Conservation (phyloP, 1,140 invertebrate species). For the Orchestia grillus region DNA sequence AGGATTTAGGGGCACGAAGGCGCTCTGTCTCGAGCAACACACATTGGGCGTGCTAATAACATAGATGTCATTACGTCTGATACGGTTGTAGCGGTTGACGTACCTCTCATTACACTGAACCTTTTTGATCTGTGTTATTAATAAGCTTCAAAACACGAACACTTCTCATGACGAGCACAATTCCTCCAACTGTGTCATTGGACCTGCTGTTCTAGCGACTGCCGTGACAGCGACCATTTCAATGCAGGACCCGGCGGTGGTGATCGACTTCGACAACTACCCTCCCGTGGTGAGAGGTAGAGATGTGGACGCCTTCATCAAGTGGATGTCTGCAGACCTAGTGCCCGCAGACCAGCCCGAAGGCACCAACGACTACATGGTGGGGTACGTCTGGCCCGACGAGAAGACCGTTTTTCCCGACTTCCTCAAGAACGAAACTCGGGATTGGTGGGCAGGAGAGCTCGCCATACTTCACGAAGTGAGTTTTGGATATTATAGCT, state of each 20-base stretch:
- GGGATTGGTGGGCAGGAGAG: slow-evolving; percentile 67
- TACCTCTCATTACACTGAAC: too few relatives aligned
- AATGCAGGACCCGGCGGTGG: slow-evolving; percentile 65
- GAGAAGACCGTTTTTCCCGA: slow-evolving; percentile 67
- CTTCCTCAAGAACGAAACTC: slow-evolving; percentile 65
- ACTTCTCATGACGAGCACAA: too few relatives aligned
- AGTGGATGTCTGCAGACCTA: slow-evolving; percentile 60
- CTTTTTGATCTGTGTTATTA: too few relatives aligned
- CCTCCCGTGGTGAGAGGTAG: slow-evolving; percentile 58
- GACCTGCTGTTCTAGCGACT: too few relatives aligned
- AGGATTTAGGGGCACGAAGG: too few relatives aligned
- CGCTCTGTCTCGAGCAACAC: too few relatives aligned
- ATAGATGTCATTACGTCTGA: too few relatives aligned
- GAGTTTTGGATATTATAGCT: too few relatives aligned
- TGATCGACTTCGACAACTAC: slow-evolving; percentile 67
- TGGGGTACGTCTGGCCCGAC: slow-evolving; percentile 66
- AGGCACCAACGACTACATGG: slow-evolving; percentile 61
- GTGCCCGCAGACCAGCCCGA: slow-evolving; percentile 64
- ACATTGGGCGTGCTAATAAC: too few relatives aligned
- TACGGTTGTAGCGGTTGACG: too few relatives aligned
- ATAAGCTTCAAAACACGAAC: too few relatives aligned
- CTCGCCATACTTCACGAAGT: slow-evolving; percentile 65
- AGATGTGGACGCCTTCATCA: slow-evolving; percentile 66
- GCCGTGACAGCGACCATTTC: background rate
- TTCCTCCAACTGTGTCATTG: too few relatives aligned